Conservation (phyloP, 2,113 vertebrate species). For the Pelusios castaneus region DNA sequence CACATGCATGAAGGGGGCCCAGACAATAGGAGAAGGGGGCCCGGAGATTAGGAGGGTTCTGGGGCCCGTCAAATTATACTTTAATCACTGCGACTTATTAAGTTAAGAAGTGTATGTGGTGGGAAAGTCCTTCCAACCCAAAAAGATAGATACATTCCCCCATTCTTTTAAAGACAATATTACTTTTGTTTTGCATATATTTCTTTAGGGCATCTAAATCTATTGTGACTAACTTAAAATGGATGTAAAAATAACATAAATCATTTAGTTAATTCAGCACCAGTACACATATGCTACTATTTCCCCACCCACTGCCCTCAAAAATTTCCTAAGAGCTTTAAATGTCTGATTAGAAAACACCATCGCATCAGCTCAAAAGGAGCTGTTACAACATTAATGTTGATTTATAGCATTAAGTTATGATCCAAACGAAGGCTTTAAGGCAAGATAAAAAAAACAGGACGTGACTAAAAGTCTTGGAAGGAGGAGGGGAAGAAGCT, state of each 20-base stretch:
- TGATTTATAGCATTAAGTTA: constrained; percentile 61
- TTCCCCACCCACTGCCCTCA: not conserved
- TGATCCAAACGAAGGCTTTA: constrained; percentile 63
- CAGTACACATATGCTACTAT: not conserved
- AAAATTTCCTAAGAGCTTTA: not conserved
- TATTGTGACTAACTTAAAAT: not conserved
- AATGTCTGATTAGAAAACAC: constrained; percentile 16
- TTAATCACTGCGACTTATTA: too few relatives aligned
- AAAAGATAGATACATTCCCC: not conserved
- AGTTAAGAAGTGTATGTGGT: not conserved
- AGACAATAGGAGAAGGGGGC: too few relatives aligned
- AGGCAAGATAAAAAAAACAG: constrained; percentile 68
- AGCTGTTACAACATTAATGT: constrained; percentile 56
- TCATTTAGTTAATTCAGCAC: constrained; percentile 26
- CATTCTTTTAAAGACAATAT: not conserved
- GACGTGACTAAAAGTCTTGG: constrained; percentile 67
- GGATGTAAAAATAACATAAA: constrained; percentile 22
- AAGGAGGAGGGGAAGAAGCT: constrained; percentile 48
- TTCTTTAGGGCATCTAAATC: constrained; percentile 2
- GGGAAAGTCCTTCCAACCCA: not conserved
- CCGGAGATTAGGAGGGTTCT: too few relatives aligned
- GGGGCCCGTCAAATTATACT: too few relatives aligned
- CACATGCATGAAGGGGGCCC: too few relatives aligned
- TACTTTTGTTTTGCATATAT: not conserved
- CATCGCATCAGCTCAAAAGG: constrained; percentile 33